Conservation (phyloP, 1,140 invertebrate species). For the Aculops lycopersici region DNA sequence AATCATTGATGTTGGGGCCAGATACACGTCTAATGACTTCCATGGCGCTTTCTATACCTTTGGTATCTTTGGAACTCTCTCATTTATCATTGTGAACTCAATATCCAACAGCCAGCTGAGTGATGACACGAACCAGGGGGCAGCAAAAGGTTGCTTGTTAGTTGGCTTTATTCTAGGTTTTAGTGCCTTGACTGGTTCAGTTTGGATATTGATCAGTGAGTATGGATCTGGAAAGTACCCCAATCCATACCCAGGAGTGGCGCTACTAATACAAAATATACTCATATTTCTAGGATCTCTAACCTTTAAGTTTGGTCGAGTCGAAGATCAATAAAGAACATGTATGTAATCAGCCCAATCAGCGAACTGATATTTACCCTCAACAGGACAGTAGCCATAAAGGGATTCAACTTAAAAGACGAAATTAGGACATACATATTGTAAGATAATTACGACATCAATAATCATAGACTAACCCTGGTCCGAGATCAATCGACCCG, state of each 20-base stretch:
- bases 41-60: constrained; percentile 55
- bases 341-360: too few relatives aligned
- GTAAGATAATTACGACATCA: too few relatives aligned
- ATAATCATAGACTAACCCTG: too few relatives aligned
- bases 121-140: constrained; percentile 49
- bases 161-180: constrained; percentile 83
- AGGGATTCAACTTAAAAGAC: too few relatives aligned
- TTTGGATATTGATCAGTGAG: constrained; percentile 45
- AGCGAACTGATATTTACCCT: too few relatives aligned
- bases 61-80: constrained; percentile 66
- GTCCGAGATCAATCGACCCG: too few relatives aligned
- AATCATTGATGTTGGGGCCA: constrained; percentile 63
- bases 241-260: constrained; percentile 31
- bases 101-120: constrained; percentile 73
- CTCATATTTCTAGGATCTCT: constrained; percentile 69
- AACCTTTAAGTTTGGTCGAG: constrained; percentile 69
- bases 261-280: constrained; percentile 69
- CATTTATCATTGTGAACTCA: constrained; percentile 59
- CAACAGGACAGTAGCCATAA: too few relatives aligned
- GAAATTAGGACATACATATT: too few relatives aligned
- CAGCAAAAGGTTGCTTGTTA: constrained; percentile 75
- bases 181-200: constrained; percentile 64
- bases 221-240: constrained; percentile 25
- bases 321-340: constrained; percentile 54
- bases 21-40: constrained; percentile 32